phyloP scores from a whole-genome alignment of 2,113 vertebrate species.

The Smithornis capensis region DNA sequence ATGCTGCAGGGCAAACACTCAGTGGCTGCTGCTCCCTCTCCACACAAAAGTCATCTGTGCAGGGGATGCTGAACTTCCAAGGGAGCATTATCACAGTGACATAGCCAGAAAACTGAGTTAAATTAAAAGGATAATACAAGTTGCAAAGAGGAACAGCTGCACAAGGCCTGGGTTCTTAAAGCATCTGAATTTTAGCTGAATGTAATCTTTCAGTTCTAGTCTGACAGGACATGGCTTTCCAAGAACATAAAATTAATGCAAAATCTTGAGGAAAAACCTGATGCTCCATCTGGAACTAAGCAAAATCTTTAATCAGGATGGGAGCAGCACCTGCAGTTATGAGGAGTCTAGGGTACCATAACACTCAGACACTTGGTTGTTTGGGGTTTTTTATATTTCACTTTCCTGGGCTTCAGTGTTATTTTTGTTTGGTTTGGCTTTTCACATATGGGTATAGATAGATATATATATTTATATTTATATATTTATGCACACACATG shows the following conservation, averaged over 20 bases:
- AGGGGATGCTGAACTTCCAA: not conserved
- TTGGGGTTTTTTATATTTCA: not conserved
- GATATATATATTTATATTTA: no score
- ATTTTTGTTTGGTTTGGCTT: not conserved
- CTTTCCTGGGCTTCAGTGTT: not conserved
- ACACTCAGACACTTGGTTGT: not conserved
- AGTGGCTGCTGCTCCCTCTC: not conserved
- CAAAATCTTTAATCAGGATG: not conserved
- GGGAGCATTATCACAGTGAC: not conserved
- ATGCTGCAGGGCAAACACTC: not conserved
- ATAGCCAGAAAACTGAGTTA: not conserved
- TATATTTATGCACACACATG: fast-evolving
- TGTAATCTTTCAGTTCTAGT: not conserved
- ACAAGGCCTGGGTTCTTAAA: not conserved
- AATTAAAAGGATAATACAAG: not conserved
- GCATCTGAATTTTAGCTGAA: not conserved
- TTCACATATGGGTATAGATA: not conserved
- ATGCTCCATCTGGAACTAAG: not conserved
- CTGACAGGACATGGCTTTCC: not conserved
- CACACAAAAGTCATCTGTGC: not conserved
- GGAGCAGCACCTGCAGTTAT: not conserved
- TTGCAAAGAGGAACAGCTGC: not conserved
- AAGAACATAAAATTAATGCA: not conserved
- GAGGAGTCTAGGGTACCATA: not conserved
- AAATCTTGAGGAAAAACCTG: not conserved